Evolutionary conservation across 2,888 invertebrate species (phyloP), one percentile per base, ranked within the genome.

Genomic region (Cyclophora punctaria): DNA sequence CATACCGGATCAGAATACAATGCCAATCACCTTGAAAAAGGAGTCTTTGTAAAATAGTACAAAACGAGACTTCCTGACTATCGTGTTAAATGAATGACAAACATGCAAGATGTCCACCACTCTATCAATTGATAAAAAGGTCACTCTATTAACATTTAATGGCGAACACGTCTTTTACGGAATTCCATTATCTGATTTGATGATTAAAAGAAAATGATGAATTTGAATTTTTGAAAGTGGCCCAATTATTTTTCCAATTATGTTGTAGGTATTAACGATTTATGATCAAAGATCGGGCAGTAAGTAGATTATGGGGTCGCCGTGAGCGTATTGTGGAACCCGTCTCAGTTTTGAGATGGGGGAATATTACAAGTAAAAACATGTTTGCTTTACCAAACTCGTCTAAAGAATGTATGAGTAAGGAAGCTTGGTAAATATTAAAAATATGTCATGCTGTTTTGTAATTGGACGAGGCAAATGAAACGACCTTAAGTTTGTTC

Each of bases 21-120:
- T 68, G 66, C 58, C 58, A 62, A 61, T 77, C 63, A 71, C 83
- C 83, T 83, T 83, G 81, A 72, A 60, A 20, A 66, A 54, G 58
- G 60, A 58, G 58, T 73, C 70, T 75, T 75, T 72, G 67, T 74
- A 69, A 75, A 73, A 69, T 67, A 68, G 67, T 58, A 61, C 55
- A 66, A 60, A 63, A 66, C 55, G 55, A 55, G 58, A 66, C 78
- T 84, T 85, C 86, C 84, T 82, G 75, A 57, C 70, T 74, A 74
- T 78, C 71, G 63, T 75, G 82, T 74, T 83, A 81, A 81, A 62
- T 74, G 65, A 66, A 70, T 65, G 73, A 75, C 78, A 82, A 80
- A 80, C 71, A 37, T 37, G 77, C 62, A 66, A 62, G 61, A 68
- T 71, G 71, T 20, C 20, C 20, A 71, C 71, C 62, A 68, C 65